Evolutionary conservation across 2,797 vertebrate species (phyloP).

Genomic region (Alauda arvensis): DNA sequence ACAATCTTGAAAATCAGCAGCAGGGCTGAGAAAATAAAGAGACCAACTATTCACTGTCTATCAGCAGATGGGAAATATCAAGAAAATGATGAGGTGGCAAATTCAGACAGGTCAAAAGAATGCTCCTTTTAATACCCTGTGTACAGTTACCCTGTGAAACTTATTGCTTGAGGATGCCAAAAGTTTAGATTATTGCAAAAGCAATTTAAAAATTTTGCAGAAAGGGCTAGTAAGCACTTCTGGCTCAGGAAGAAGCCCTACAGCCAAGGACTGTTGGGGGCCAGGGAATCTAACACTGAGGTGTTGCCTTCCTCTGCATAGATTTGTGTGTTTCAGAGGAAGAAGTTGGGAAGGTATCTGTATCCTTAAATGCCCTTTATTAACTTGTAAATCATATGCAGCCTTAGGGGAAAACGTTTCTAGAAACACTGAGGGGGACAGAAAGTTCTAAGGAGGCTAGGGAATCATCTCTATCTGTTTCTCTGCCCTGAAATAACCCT

Average conservation of each 20-base stretch:
- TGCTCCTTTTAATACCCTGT: neutral
- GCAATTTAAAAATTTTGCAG: neutral
- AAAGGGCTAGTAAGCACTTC: neutral
- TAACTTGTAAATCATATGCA: neutral
- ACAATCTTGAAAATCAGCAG: neutral
- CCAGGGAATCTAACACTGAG: neutral
- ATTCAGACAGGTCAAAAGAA: neutral
- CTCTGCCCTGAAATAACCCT: neutral
- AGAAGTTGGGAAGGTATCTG: neutral
- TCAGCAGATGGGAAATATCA: neutral
- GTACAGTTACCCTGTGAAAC: neutral
- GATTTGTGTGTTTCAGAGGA: neutral
- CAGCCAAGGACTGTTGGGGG: neutral
- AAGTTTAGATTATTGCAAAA: neutral
- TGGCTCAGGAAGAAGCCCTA: neutral
- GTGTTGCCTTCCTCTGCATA: neutral
- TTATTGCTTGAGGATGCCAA: neutral
- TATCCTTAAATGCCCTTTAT: neutral
- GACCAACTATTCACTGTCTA: neutral
- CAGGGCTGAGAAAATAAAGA: neutral
- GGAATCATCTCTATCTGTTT: neutral
- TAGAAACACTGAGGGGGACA: neutral
- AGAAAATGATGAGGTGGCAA: neutral
- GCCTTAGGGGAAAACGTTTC: neutral
- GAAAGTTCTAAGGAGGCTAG: accelerated